phyloP scores from a whole-genome alignment of 23 tunicate species.

The Trididemnum nubilum region DNA sequence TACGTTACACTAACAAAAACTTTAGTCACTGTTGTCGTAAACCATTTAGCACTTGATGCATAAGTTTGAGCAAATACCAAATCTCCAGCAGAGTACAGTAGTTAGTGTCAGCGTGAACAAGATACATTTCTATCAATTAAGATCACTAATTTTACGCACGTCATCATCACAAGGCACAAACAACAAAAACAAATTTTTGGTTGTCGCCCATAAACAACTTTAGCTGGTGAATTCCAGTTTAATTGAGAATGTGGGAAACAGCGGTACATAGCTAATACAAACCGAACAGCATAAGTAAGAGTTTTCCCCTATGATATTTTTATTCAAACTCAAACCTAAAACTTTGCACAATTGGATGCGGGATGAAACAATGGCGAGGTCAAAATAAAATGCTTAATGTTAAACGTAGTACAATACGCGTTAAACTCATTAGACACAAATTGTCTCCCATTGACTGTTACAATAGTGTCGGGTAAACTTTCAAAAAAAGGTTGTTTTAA shows the following conservation, averaged over 20 bases:
- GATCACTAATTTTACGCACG: background rate
- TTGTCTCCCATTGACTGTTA: conserved; percentile 7
- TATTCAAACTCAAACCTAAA: background rate
- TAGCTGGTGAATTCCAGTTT: conserved; percentile 14
- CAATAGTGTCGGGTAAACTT: conserved; percentile 9
- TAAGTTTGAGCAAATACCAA: conserved; percentile 21
- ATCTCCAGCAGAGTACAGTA: conserved; percentile 9
- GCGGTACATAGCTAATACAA: background rate
- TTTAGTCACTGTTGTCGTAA: background rate
- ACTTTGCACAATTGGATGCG: conserved; percentile 4
- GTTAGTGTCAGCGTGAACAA: background rate
- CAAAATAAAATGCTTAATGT: conserved; percentile 13
- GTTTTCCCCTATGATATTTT: background rate
- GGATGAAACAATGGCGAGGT: background rate
- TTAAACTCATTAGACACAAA: conserved; percentile 7
- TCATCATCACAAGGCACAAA: conserved; percentile 1
- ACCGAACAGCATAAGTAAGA: background rate
- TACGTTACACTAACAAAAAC: background rate
- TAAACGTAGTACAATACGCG: background rate
- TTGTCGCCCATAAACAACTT: conserved; percentile 12
- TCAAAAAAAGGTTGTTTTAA: background rate
- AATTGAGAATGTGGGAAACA: conserved; percentile 4
- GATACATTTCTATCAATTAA: background rate
- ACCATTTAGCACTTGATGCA: conserved; percentile 21
- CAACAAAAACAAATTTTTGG: conserved; percentile 17